These are phyloP conservation scores for Bombus difficillimus DNA, from an alignment of 1,140 invertebrate species.

Conservation along the genomic window DNA sequence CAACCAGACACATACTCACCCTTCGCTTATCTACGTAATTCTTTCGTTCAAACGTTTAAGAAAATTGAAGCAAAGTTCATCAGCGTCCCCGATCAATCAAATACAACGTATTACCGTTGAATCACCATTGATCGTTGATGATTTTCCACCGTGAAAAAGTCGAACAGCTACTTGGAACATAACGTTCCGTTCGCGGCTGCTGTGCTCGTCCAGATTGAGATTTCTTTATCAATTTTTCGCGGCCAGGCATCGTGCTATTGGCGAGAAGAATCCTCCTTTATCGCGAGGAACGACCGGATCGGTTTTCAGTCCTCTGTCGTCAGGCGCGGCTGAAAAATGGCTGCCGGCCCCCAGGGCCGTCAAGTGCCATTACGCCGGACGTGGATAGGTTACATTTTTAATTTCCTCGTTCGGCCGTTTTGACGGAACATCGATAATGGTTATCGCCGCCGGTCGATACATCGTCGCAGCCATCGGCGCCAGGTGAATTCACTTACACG, in stretches of 20 bases:
- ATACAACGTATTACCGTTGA: too few relatives aligned
- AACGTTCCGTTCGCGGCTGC: background rate
- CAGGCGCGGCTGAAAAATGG: conserved; percentile 58
- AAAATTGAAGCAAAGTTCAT: too few relatives aligned
- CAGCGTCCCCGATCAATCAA: too few relatives aligned
- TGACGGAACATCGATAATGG: conserved; percentile 66
- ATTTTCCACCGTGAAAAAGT: background rate
- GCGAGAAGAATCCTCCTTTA: conserved; percentile 16
- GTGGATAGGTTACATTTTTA: conserved; percentile 67
- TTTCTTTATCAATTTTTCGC: conserved; percentile 40
- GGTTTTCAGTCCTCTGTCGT: conserved; percentile 18
- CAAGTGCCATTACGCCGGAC: conserved; percentile 45
- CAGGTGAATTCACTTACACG: conserved; percentile 57
- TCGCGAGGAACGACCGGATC: background rate
- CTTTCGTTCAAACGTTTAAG: too few relatives aligned
- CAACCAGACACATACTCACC: too few relatives aligned
- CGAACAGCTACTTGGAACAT: background rate
- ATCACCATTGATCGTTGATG: too few relatives aligned
- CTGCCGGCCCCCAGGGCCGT: conserved; percentile 23
- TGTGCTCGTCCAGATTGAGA: background rate
- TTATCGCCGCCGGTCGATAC: conserved; percentile 49
- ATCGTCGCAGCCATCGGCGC: conserved; percentile 29
- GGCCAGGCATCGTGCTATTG: background rate
- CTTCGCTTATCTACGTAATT: too few relatives aligned
- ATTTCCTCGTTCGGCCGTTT: conserved; percentile 62